These are phyloP conservation scores for Lasioglossum leucozonium DNA, from an alignment of 2,888 invertebrate genomes.

Conservation along the genomic window DNA sequence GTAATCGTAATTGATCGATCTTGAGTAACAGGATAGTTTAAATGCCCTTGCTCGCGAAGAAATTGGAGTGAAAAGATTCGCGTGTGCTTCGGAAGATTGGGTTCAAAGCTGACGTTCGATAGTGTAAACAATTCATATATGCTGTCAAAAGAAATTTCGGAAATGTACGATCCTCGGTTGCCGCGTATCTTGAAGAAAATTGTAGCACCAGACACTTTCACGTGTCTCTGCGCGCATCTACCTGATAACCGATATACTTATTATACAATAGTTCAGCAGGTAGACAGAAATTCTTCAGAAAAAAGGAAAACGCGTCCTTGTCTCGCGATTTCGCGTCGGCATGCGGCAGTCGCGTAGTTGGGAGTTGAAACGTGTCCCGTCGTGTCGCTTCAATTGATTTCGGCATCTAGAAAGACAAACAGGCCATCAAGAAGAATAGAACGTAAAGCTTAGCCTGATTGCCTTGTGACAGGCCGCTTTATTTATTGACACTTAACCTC, in stretches of 20 bases:
- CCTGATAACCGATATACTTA: background rate
- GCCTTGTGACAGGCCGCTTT: conserved; percentile 49
- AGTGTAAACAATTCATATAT: background rate
- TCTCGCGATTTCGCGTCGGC: background rate
- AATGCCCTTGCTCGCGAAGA: conserved; percentile 23
- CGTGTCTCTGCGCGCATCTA: background rate
- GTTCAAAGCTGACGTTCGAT: background rate
- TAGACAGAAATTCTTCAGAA: background rate
- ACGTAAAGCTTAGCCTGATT: conserved; percentile 52
- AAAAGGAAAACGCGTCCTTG: background rate
- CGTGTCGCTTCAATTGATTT: conserved; percentile 47
- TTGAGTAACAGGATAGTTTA: conserved; percentile 45
- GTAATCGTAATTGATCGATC: conserved; percentile 59
- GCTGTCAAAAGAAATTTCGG: no score
- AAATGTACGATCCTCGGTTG: no score
- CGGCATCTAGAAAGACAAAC: conserved; percentile 53
- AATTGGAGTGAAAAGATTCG: conserved; percentile 10
- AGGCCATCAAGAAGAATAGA: conserved; percentile 32
- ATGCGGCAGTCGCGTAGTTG: background rate
- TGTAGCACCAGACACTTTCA: background rate
- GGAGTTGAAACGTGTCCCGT: background rate
- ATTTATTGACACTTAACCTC: conserved; percentile 59
- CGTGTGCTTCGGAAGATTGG: background rate
- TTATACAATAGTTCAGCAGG: no score
- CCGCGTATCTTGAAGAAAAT: background rate